A percentile compares a stretch with the other conserved stretches of the same genome.
phyloP scores from a whole-genome alignment of 2,888 invertebrate genomes.

The Protonemura montana region DNA sequence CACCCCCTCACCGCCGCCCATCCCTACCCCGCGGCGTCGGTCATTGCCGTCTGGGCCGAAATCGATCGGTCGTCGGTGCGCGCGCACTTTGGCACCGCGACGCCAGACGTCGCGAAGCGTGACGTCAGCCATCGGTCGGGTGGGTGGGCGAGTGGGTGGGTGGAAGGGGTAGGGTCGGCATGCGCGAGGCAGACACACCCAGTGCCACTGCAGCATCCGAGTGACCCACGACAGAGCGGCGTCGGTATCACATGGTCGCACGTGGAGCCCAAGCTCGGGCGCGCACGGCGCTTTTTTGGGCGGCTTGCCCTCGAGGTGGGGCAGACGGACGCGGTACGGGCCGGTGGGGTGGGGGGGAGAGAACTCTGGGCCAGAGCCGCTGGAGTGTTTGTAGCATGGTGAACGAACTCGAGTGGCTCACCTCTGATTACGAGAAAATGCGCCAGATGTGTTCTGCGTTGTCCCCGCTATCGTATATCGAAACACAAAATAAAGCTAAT shows the following conservation, averaged over 20 bases:
- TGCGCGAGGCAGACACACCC: conserved; percentile 53
- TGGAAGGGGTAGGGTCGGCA: conserved; percentile 45
- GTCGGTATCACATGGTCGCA: conserved; percentile 45
- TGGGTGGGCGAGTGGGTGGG: conserved; percentile 39
- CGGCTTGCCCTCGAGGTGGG: no score
- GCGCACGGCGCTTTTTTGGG: conserved; percentile 53
- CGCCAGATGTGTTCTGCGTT: no score
- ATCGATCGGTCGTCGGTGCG: conserved; percentile 40
- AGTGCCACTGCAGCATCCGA: conserved; percentile 45
- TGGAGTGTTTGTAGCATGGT: no score
- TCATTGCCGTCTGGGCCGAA: conserved; percentile 26
- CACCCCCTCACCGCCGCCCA: no score
- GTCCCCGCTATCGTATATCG: no score
- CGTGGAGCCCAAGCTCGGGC: conserved; percentile 52
- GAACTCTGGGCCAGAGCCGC: background rate
- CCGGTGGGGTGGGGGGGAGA: conserved; percentile 51
- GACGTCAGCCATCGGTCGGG: background rate
- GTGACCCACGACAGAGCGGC: conserved; percentile 42
- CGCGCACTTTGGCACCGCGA: conserved; percentile 34
- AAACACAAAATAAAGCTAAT: no score
- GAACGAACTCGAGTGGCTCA: no score
- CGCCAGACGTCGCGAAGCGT: conserved; percentile 44
- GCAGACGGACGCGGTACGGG: conserved; percentile 55
- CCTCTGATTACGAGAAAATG: no score
- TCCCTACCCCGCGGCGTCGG: conserved; percentile 42